A percentile compares a stretch with the other conserved stretches of the same genome.
Conservation (phyloP, 2,797 vertebrate species). For the Pteropus rufus region DNA sequence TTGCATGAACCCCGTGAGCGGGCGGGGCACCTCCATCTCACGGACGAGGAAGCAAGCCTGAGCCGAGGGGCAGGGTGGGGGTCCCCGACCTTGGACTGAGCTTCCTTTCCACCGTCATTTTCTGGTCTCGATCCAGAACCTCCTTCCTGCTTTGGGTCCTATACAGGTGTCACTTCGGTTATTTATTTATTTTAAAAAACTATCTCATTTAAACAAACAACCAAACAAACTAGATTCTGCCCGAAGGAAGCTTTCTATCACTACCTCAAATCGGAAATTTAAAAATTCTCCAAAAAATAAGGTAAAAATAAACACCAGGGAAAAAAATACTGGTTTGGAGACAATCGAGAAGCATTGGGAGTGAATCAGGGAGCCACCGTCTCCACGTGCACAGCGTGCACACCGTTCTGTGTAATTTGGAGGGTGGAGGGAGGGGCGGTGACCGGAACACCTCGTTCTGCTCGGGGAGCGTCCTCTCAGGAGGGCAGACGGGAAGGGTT, state of each 20-base stretch:
- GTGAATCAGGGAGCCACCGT: background rate
- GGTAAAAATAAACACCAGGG: background rate
- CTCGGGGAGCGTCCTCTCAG: background rate
- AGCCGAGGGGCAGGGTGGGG: background rate
- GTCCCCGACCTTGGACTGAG: background rate
- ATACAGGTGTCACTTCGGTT: background rate
- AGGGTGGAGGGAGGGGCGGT: background rate
- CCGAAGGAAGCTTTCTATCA: background rate
- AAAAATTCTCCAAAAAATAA: background rate
- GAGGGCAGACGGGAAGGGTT: background rate
- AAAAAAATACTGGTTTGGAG: too few species aligned
- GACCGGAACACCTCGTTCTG: background rate
- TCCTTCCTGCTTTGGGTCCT: background rate
- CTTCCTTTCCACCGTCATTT: background rate
- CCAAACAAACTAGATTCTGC: background rate
- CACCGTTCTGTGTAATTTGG: background rate
- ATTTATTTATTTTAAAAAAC: background rate
- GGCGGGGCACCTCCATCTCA: background rate
- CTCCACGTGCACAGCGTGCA: fast-evolving
- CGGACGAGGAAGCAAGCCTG: background rate
- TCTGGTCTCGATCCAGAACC: background rate
- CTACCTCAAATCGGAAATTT: background rate
- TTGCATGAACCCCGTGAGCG: background rate
- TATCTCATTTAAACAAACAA: background rate
- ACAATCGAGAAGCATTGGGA: background rate